These are phyloP conservation scores for Xylophagus ater DNA, from an alignment of 2,888 invertebrate species.

Conservation along the genomic window DNA sequence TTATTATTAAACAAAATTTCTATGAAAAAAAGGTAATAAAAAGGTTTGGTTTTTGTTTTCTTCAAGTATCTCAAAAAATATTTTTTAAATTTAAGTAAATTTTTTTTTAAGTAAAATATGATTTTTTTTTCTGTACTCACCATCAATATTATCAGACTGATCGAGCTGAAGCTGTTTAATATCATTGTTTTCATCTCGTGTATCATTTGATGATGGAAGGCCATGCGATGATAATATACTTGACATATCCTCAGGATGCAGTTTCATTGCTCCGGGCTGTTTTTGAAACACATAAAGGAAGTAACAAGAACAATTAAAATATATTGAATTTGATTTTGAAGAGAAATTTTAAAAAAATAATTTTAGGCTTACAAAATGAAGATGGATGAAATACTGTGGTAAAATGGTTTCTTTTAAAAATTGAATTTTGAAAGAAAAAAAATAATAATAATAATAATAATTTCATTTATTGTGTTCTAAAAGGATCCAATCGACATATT, in stretches of 20 bases:
- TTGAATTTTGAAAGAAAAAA: too few relatives aligned
- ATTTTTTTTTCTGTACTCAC: conserved; percentile 43
- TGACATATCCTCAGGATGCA: conserved; percentile 50
- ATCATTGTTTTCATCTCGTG: conserved; percentile 46
- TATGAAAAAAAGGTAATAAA: conserved; percentile 12
- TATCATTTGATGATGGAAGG: conserved; percentile 38
- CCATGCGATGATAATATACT: conserved; percentile 50
- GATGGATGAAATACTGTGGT: too few relatives aligned
- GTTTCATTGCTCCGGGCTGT: conserved; percentile 26
- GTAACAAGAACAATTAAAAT: not conserved
- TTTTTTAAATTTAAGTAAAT: not conserved
- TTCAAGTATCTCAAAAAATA: not conserved
- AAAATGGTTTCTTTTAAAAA: too few relatives aligned
- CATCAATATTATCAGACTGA: conserved; percentile 62
- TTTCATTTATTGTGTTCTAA: too few relatives aligned
- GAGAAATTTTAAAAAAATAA: too few relatives aligned
- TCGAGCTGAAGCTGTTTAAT: conserved; percentile 50
- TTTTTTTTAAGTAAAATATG: conserved; percentile 10
- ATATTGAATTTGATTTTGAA: too few relatives aligned
- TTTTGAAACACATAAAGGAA: not conserved
- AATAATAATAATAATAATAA: too few relatives aligned
- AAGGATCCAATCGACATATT: too few relatives aligned
- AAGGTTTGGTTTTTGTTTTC: not conserved
- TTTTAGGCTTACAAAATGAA: too few relatives aligned
- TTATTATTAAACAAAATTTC: conserved; percentile 15